phyloP scores from a whole-genome alignment of 1,140 invertebrate species.

The Brachionus paranguensis region DNA sequence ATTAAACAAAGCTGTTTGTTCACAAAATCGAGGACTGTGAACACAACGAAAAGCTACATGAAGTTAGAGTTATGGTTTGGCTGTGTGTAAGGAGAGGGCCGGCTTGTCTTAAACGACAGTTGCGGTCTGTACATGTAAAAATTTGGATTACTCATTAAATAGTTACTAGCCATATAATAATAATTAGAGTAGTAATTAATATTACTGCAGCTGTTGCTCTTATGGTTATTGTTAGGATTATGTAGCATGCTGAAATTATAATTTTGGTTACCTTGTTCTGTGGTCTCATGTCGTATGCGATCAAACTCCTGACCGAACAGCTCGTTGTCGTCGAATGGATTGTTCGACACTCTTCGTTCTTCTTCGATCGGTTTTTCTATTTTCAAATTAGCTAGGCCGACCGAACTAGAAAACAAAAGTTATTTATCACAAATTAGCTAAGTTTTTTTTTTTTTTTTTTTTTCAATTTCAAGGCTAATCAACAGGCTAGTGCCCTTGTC shows the following conservation, averaged over 20 bases:
- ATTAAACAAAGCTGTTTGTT: not conserved
- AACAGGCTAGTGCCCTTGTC: no score
- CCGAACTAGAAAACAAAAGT: not conserved
- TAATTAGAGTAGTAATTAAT: slow-evolving; percentile 21
- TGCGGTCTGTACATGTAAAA: not conserved
- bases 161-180: slow-evolving; percentile 19
- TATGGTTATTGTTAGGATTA: slow-evolving; percentile 22
- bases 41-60: not conserved
- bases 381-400: not conserved
- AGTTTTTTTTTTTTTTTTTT: no score
- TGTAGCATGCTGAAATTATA: slow-evolving; percentile 17
- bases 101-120: not conserved
- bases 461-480: no score
- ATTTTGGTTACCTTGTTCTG: slow-evolving; percentile 12
- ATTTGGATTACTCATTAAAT: slow-evolving; percentile 31
- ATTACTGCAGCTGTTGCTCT: slow-evolving; percentile 24
- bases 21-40: not conserved
- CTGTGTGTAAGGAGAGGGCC: not conserved
- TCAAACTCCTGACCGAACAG: slow-evolving; percentile 38
- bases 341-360: slow-evolving; percentile 31
- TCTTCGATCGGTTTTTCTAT: not conserved
- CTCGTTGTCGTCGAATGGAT: slow-evolving; percentile 29
- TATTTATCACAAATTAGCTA: no score
- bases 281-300: not conserved
- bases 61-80: not conserved